Conservation (phyloP, 2,797 vertebrate species). For the Anas bernieri region DNA sequence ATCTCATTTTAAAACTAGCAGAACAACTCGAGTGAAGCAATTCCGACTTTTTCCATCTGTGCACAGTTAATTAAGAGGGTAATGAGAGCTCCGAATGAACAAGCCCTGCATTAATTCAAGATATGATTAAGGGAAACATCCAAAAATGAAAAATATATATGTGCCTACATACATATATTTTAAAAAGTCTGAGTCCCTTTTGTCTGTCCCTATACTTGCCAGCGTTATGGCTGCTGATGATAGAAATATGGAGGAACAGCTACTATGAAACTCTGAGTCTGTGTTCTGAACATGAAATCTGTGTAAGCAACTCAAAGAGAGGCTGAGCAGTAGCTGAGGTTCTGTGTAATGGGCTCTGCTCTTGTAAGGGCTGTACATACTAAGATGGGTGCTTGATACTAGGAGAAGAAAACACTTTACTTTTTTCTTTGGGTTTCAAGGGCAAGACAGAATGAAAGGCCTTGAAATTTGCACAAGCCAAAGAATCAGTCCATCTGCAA, state of each 20-base stretch:
- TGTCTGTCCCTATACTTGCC: neutral
- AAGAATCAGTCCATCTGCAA: neutral
- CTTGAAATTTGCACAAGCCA: neutral
- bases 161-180: neutral
- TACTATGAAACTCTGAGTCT: neutral
- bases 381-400: neutral
- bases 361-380: neutral
- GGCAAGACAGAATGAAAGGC: neutral
- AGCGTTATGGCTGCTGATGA: neutral
- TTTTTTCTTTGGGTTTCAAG: neutral
- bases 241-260: neutral
- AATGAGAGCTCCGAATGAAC: slow-evolving; percentile 84
- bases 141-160: slow-evolving; percentile 63
- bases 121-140: slow-evolving; percentile 83
- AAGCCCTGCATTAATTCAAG: slow-evolving; percentile 84
- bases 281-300: neutral
- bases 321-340: neutral
- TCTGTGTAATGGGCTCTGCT: neutral
- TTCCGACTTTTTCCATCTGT: slow-evolving; percentile 87
- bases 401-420: neutral
- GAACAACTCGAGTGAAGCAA: slow-evolving; percentile 85
- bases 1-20: slow-evolving; percentile 84
- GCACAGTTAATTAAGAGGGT: slow-evolving; percentile 87
- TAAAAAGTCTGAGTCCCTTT: neutral
- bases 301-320: neutral